A percentile compares a stretch with the other conserved stretches of the same genome.
phyloP scores from a whole-genome alignment of 2,888 invertebrate species.

The Drosophila pseudotakahashii region DNA sequence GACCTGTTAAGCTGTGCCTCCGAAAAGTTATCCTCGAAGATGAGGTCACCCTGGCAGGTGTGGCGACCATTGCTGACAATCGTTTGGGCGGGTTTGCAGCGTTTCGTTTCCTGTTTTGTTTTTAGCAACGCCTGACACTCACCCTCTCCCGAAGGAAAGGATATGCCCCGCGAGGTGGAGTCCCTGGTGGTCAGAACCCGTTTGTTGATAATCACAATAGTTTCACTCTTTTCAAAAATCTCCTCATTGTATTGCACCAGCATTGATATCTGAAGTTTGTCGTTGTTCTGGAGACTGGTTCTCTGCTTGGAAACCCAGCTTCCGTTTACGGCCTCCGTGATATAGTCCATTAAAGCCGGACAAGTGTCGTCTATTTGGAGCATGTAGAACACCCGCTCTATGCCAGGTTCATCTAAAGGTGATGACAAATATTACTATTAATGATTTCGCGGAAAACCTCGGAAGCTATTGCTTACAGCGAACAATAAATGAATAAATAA shows the following conservation, averaged over 20 bases:
- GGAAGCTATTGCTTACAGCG: background rate
- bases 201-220: constrained; percentile 58
- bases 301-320: constrained; percentile 66
- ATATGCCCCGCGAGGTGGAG: constrained; percentile 27
- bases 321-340: constrained; percentile 54
- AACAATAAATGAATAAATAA: background rate
- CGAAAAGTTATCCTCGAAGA: constrained; percentile 88
- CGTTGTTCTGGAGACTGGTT: constrained; percentile 54
- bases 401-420: constrained; percentile 67
- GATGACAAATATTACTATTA: background rate
- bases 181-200: constrained; percentile 57
- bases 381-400: constrained; percentile 67
- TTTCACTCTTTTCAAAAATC: constrained; percentile 67
- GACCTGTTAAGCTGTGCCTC: constrained; percentile 80
- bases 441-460: too few species aligned
- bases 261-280: constrained; percentile 67
- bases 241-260: constrained; percentile 69
- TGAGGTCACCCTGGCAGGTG: constrained; percentile 83
- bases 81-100: constrained; percentile 49
- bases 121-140: constrained; percentile 43
- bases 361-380: constrained; percentile 72
- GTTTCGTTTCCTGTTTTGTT: constrained; percentile 15
- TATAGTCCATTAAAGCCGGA: constrained; percentile 67
- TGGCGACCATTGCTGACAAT: constrained; percentile 24
- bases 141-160: constrained; percentile 9